Conservation (phyloP, 1,140 invertebrate genomes). For the Drosophila ironensis region DNA sequence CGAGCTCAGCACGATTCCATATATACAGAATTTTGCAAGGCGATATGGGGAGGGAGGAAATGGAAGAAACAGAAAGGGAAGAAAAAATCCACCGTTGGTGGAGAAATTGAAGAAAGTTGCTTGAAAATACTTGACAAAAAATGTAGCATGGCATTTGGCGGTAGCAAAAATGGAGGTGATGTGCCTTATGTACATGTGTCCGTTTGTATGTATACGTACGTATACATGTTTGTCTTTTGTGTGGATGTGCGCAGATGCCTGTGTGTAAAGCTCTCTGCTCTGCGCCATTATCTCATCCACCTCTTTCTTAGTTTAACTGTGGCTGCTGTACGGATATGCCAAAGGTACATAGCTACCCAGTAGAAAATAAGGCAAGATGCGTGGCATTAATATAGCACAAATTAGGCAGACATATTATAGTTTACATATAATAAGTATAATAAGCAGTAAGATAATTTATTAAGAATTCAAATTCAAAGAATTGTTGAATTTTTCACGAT, state of each 20-base stretch:
- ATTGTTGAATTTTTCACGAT: too few species aligned
- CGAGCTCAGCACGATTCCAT: not conserved
- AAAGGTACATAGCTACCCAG: constrained; percentile 12
- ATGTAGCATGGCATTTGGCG: constrained; percentile 52
- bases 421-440: too few species aligned
- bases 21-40: constrained; percentile 5
- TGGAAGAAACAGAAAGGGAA: constrained; percentile 7
- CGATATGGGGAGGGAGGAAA: too few species aligned
- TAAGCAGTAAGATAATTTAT: too few species aligned
- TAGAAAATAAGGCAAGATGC: constrained; percentile 28
- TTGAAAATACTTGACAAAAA: constrained; percentile 67
- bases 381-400: too few species aligned
- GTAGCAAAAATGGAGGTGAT: constrained; percentile 30
- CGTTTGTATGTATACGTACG: constrained; percentile 10
- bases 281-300: constrained; percentile 42
- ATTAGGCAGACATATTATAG: too few species aligned
- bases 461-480: too few species aligned
- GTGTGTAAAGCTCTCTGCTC: constrained; percentile 33
- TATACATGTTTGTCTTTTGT: constrained; percentile 11
- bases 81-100: constrained; percentile 48
- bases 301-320: constrained; percentile 60
- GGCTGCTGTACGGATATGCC: constrained; percentile 41
- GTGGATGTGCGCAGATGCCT: constrained; percentile 46
- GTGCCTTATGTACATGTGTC: constrained; percentile 8
- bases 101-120: constrained; percentile 65